Conservation (phyloP, 2,113 vertebrate genomes). For the Callospermophilus lateralis region DNA sequence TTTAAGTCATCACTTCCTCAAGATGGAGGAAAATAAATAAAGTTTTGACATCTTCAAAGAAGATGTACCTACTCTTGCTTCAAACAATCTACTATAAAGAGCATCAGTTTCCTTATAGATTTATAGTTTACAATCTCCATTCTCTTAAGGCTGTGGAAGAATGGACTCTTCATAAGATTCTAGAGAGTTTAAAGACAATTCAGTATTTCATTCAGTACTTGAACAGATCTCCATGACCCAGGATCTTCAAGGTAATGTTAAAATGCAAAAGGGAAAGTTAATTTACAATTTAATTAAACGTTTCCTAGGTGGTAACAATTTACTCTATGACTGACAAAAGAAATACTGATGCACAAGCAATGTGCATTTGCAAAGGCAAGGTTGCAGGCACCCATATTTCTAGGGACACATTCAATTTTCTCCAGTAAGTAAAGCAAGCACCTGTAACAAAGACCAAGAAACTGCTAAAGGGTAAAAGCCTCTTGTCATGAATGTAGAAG, state of each 20-base stretch:
- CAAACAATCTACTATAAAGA: background rate
- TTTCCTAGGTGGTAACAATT: background rate
- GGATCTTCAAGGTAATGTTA: background rate
- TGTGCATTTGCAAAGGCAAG: background rate
- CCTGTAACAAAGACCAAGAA: background rate
- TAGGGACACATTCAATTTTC: background rate
- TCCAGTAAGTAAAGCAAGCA: background rate
- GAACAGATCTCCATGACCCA: conserved; percentile 1
- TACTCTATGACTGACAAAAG: background rate
- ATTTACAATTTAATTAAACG: conserved; percentile 8
- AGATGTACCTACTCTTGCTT: background rate
- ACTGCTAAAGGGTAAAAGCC: background rate
- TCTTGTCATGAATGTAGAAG: background rate
- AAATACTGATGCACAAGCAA: background rate
- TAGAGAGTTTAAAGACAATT: conserved; percentile 51
- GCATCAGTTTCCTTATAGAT: conserved; percentile 1
- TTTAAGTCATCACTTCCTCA: conserved; percentile 29
- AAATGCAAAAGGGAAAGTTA: conserved; percentile 18
- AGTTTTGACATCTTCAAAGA: background rate
- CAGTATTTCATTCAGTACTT: conserved; percentile 36
- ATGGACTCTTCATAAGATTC: conserved; percentile 14
- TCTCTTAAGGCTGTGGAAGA: background rate
- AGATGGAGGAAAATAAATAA: background rate
- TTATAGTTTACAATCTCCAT: background rate
- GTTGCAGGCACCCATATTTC: background rate